Evolutionary conservation across 2,888 invertebrate genomes (phyloP).

Genomic region (Alsophila aescularia): DNA sequence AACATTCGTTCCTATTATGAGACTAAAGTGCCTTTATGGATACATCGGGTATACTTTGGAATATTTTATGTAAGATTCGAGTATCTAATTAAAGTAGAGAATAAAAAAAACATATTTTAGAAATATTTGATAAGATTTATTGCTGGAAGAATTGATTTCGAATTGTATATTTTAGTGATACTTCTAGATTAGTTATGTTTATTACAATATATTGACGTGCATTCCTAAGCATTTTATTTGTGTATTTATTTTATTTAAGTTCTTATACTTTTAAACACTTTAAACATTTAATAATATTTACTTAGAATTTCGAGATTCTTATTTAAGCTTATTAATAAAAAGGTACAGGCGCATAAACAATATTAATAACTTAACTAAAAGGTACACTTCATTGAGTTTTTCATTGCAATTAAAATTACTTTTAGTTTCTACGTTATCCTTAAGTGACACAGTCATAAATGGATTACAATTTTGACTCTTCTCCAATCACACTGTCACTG

Average conservation of each 20-base stretch:
- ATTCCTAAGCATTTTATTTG: background rate
- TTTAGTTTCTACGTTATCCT: background rate
- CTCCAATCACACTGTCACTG: slow-evolving; percentile 49
- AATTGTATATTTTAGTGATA: background rate
- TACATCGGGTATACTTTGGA: background rate
- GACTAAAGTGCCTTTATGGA: background rate
- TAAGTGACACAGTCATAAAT: background rate
- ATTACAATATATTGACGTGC: slow-evolving; percentile 1
- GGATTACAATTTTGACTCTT: slow-evolving; percentile 72
- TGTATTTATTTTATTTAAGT: background rate
- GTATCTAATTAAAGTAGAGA: background rate
- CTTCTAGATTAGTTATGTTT: background rate
- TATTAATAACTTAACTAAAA: slow-evolving; percentile 5
- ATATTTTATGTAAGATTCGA: background rate
- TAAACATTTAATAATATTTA: background rate
- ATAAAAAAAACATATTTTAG: background rate
- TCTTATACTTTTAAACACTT: background rate
- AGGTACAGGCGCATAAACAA: slow-evolving; percentile 13
- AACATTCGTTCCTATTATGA: background rate
- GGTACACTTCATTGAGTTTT: background rate
- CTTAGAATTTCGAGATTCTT: slow-evolving; percentile 22
- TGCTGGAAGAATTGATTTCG: slow-evolving; percentile 4
- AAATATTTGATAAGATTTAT: slow-evolving; percentile 2
- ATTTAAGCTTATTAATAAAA: slow-evolving; percentile 12
- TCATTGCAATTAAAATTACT: background rate